phyloP scores from a whole-genome alignment of 2,888 invertebrate species.

The Mythimna ferrago region DNA sequence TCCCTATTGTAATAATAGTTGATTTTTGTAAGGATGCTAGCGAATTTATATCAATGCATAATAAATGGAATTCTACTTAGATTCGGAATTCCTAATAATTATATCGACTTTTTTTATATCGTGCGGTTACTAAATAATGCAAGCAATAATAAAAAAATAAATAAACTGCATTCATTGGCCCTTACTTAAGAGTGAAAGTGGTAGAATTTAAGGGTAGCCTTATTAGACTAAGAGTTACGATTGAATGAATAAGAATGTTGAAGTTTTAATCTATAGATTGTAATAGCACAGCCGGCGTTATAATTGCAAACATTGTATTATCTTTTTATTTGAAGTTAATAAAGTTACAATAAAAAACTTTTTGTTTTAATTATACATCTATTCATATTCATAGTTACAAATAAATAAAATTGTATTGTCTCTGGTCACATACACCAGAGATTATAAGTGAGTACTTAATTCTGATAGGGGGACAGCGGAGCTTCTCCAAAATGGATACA shows the following conservation, averaged over 20 bases:
- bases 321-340: slow-evolving; percentile 86
- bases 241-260: slow-evolving; percentile 80
- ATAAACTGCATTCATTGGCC: slow-evolving; percentile 72
- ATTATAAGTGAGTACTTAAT: too few relatives aligned
- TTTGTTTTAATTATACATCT: slow-evolving; percentile 60
- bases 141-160: slow-evolving; percentile 77
- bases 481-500: too few relatives aligned
- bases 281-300: slow-evolving; percentile 87
- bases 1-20: slow-evolving; percentile 44
- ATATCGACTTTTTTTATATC: slow-evolving; percentile 54
- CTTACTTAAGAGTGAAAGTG: slow-evolving; percentile 76
- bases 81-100: slow-evolving; percentile 51
- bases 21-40: slow-evolving; percentile 61
- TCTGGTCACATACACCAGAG: too few relatives aligned
- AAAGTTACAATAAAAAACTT: slow-evolving; percentile 82
- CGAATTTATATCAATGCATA: slow-evolving; percentile 68
- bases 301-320: slow-evolving; percentile 86
- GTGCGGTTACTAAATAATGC: slow-evolving; percentile 57
- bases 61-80: slow-evolving; percentile 57
- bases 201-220: slow-evolving; percentile 90
- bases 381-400: too few relatives aligned
- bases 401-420: too few relatives aligned
- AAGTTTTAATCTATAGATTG: slow-evolving; percentile 84
- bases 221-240: slow-evolving; percentile 87
- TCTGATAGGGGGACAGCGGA: too few relatives aligned